A percentile compares a stretch with the other conserved stretches of the same genome.
These are phyloP conservation scores for Lepidothrix coronata DNA, from an alignment of 2,113 vertebrate genomes.

Conservation along the genomic window DNA sequence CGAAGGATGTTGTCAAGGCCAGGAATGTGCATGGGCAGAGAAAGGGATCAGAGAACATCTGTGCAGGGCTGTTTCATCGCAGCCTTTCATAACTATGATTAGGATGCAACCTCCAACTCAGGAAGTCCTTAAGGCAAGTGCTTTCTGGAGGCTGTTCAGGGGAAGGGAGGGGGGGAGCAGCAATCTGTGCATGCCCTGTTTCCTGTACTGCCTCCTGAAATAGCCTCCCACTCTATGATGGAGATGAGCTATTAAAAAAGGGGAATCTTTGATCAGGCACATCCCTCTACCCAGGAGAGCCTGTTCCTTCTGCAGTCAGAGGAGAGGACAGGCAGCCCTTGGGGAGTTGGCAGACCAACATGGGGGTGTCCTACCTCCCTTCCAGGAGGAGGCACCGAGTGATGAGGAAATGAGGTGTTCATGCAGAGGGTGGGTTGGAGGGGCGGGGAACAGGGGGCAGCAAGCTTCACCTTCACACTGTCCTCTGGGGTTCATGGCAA, in stretches of 20 bases:
- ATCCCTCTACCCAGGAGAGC: neutral
- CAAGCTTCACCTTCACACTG: slow-evolving; percentile 84
- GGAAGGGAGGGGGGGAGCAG: neutral
- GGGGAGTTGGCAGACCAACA: neutral
- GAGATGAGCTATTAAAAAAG: neutral
- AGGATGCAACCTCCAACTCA: slow-evolving; percentile 22
- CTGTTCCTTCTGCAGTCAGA: neutral
- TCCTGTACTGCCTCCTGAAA: neutral
- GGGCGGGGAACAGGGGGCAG: neutral
- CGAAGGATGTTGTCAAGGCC: neutral
- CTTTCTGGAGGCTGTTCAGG: neutral
- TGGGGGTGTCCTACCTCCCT: neutral
- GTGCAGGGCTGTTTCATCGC: neutral
- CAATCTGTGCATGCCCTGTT: neutral
- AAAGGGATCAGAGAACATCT: slow-evolving; percentile 22
- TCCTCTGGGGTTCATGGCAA: slow-evolving; percentile 77
- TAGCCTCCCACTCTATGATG: neutral
- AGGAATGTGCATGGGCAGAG: slow-evolving; percentile 6
- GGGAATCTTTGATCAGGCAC: neutral
- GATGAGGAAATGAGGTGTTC: neutral
- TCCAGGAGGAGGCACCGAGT: neutral
- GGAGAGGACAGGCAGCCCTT: neutral
- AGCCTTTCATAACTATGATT: neutral
- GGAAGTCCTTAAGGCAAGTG: slow-evolving; percentile 10
- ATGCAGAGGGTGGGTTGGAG: neutral